phyloP scores from a whole-genome alignment of 2,888 invertebrate species.

The Synergus japonicus region DNA sequence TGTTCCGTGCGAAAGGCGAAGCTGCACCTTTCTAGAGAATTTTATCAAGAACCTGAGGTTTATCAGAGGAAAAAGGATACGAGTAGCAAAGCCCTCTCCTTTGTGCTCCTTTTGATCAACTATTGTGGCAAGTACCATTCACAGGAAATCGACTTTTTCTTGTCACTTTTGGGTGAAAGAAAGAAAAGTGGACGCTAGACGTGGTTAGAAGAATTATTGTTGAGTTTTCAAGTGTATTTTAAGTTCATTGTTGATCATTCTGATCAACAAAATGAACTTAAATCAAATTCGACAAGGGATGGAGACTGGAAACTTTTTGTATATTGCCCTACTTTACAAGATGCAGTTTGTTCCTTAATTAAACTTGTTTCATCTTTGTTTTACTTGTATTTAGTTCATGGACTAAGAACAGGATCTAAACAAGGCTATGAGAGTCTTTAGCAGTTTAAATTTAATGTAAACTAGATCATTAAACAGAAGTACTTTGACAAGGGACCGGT shows the following conservation, averaged over 20 bases:
- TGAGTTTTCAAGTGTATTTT: background rate
- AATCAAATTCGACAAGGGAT: background rate
- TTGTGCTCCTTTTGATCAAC: conserved; percentile 57
- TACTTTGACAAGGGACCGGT: conserved; percentile 19
- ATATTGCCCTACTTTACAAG: conserved; percentile 25
- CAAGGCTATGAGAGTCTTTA: conserved; percentile 28
- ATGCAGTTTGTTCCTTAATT: conserved; percentile 21
- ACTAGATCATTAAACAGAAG: conserved; percentile 27
- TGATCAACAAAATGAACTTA: background rate
- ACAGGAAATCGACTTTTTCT: conserved; percentile 38
- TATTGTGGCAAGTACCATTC: conserved; percentile 54
- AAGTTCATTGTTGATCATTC: background rate
- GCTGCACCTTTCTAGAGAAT: conserved; percentile 58
- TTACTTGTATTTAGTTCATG: conserved; percentile 26
- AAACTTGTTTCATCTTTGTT: conserved; percentile 21
- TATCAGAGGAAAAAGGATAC: conserved; percentile 44
- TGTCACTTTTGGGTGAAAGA: conserved; percentile 6
- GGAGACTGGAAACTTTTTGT: background rate
- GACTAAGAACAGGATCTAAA: conserved; percentile 10
- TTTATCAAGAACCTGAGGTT: conserved; percentile 52
- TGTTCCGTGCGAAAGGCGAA: conserved; percentile 49
- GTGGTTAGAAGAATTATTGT: background rate
- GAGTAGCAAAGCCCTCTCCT: conserved; percentile 17
- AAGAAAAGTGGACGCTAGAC: background rate
- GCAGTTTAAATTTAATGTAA: conserved; percentile 37